These are phyloP conservation scores for Sapajus apella DNA, from an alignment of 2,113 vertebrate genomes.

Conservation along the genomic window DNA sequence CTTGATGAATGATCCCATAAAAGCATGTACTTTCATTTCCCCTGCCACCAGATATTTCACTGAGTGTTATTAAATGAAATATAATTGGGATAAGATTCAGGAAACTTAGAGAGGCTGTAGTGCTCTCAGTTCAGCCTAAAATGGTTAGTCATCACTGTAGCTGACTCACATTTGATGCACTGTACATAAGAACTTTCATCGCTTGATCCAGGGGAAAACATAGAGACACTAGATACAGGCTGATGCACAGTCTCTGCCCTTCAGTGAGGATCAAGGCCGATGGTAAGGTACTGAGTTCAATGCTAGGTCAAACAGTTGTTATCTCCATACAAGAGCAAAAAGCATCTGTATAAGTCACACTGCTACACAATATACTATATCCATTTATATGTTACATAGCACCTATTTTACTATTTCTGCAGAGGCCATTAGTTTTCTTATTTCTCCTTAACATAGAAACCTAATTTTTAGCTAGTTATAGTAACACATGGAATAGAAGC, in stretches of 20 bases:
- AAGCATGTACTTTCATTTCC: conserved; percentile 96
- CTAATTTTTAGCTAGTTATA: not conserved
- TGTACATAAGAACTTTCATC: conserved; percentile 36
- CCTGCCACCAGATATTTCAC: conserved; percentile 93
- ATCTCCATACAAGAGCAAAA: not conserved
- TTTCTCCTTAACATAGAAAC: not conserved
- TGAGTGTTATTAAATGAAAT: conserved; percentile 93
- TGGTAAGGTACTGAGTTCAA: not conserved
- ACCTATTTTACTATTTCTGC: not conserved
- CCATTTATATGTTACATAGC: not conserved
- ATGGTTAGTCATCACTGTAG: conserved; percentile 58
- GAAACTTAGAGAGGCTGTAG: conserved; percentile 77
- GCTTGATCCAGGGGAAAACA: not conserved
- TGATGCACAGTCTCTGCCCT: not conserved
- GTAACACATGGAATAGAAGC: not conserved
- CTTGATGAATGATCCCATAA: conserved; percentile 99
- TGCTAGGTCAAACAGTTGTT: not conserved
- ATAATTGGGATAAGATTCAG: conserved; percentile 88
- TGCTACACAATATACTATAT: not conserved
- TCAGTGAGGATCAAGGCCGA: not conserved
- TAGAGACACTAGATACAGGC: not conserved
- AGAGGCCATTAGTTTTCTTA: not conserved
- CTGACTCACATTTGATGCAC: not conserved
- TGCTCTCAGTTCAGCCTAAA: conserved; percentile 67
- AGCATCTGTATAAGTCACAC: not conserved